Conservation (phyloP, 2,888 invertebrate genomes). For the Phaedon cochleariae region DNA sequence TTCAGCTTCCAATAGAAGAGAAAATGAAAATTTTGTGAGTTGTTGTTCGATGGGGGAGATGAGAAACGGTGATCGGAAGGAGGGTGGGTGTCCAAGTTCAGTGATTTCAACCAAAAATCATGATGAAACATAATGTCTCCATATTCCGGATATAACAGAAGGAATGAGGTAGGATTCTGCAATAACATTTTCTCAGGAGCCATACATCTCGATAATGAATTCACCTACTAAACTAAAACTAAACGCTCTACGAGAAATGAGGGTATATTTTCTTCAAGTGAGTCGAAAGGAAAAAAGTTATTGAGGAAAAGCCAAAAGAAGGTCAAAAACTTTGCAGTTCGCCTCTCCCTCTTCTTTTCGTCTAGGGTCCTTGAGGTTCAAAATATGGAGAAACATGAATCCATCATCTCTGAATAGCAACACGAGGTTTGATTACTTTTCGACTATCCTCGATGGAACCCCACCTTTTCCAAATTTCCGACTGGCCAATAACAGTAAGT, state of each 20-base stretch:
- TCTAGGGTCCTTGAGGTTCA: constrained; percentile 1
- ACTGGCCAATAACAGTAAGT: too few relatives aligned
- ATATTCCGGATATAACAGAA: constrained; percentile 1
- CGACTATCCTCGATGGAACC: too few relatives aligned
- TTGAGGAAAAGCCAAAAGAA: constrained; percentile 7
- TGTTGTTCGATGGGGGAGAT: too few relatives aligned
- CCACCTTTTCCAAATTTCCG: too few relatives aligned
- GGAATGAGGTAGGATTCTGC: background rate
- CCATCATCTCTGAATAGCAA: background rate
- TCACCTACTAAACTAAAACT: background rate
- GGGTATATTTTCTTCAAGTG: background rate
- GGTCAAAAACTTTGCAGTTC: background rate
- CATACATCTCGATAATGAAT: constrained; percentile 9
- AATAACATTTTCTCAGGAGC: background rate
- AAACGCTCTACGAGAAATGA: constrained; percentile 2
- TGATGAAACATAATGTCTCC: background rate
- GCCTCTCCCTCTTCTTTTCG: background rate
- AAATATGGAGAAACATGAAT: background rate
- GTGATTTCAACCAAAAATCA: too few relatives aligned
- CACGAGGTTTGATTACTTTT: constrained; percentile 3
- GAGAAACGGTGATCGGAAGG: too few relatives aligned
- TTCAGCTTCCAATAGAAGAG: too few relatives aligned
- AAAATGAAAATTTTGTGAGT: too few relatives aligned
- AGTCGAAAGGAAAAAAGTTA: constrained; percentile 1
- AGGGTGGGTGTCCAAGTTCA: too few relatives aligned